These are phyloP conservation scores for Oceanodroma tethys DNA, from an alignment of 2,113 vertebrate species.

Conservation along the genomic window DNA sequence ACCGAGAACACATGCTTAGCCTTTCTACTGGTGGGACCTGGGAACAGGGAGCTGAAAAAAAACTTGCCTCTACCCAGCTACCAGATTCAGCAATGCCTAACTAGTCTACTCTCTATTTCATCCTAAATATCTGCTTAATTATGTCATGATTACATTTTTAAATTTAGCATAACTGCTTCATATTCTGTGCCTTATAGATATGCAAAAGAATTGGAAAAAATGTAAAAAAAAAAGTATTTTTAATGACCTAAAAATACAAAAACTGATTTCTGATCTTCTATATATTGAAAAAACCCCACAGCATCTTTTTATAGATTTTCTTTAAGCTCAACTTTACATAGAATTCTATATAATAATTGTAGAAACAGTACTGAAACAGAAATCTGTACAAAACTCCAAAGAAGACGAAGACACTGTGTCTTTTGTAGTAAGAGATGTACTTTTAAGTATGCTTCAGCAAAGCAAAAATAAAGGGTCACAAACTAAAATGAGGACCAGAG, in stretches of 20 bases:
- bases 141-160: background rate
- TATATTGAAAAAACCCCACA: background rate
- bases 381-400: background rate
- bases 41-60: background rate
- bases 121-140: background rate
- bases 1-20: background rate
- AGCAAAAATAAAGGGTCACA: background rate
- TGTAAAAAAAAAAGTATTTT: background rate
- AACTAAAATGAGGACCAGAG: background rate
- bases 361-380: background rate
- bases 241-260: background rate
- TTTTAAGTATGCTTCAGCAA: background rate
- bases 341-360: background rate
- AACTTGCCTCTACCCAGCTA: background rate
- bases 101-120: background rate
- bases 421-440: background rate
- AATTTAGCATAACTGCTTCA: background rate
- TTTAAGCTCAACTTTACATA: accelerated
- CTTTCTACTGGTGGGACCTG: background rate
- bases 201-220: background rate
- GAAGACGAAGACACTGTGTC: background rate
- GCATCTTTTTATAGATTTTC: background rate
- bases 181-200: background rate
- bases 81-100: background rate
- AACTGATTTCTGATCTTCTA: background rate